Evolutionary conservation across 2,888 invertebrate genomes (phyloP), one percentile per base, ranked within the genome.

Genomic region (Catocala fraxini): DNA sequence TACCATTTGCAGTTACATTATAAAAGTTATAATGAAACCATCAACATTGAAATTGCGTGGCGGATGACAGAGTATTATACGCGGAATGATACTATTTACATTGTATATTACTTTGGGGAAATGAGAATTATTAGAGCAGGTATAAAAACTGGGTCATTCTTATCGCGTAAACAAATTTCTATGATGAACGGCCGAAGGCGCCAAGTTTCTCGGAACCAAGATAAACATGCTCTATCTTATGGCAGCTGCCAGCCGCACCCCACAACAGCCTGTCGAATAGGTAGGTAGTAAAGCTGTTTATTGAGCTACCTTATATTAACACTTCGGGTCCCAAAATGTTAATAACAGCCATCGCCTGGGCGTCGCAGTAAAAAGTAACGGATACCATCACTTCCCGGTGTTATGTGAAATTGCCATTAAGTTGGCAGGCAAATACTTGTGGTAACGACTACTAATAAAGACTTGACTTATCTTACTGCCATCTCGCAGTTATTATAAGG

Each of bases 91-190:
- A 58, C 47, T 45, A 51, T 57, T 59, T 55, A 41, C 48, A 25
- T 56, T 39, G 47, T 51, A 52, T 56, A 48, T 51, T 41, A 46
- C 58, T 52, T 51, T 9, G 41, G 25, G 33, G 41, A 58, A 43
- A 59, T 53, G 48, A 43, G 15, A 70, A 59, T 71, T 67, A 77
- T 76, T 71, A 71, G 65, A 70, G 63, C 75, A 80, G 75, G 75
- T 80, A 81, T 70, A 75, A 77, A 81, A 86, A 82, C 62, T 82
- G 71, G 80, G 83, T 78, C 83, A 79, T 66, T 69, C 65, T 67
- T 71, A 62, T 72, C 68, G 66, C 68, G 84, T 83, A 87, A 88
- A 88, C 85, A 87, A 85, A 87, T 84, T 80, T 71, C 66, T 73
- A 66, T 82, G 78, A 86, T 79, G 76, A 78, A 79, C 73, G 71